Evolutionary conservation across 92 coral and sea anemone species (phyloP), one percentile per base, ranked within the genome.

Genomic region (Zoanthus gigantus): DNA sequence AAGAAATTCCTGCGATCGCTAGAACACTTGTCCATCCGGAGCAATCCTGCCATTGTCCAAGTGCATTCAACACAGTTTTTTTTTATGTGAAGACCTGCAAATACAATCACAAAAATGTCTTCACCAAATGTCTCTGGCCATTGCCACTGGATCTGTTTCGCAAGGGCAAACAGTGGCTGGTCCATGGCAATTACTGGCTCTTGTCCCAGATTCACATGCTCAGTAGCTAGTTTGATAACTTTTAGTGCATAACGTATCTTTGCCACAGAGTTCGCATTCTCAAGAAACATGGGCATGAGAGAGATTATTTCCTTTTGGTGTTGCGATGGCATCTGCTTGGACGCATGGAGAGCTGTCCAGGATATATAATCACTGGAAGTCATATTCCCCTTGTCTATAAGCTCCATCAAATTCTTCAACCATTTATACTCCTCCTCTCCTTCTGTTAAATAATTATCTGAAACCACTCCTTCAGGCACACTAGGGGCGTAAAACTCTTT

Each of bases 191-290:
- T 37, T 14, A 89, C 88, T 37, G 94, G 90, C 31, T 71, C 75
- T 34, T 88, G 90, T 16, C 89, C 90, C 54, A 90, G 92, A 72
- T 88, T 85, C 56, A 88, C 61, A 72, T 78, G 77, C 53, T 79
- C 61, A n/a, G 79, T 86, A 34, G 88, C 88, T 13, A 63, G 54
- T 85, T 79, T 77, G 71, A 91, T 32, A 0, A 85, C 78, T 50
- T 79, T 78, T 90, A 88, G 48, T 65, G 85, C 60, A 72, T 92
- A 92, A 13, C 75, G 72, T 14, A 91, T 91, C 89, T 73, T 91
- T 32, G 94, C 94, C 42, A 88, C 90, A 77, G 94, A 92, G 73
- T 88, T 87, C 11, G 90, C 85, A 48, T 88, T 85, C 79, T 92
- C 88, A 3, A 79, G 71, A 78, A 92, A 88, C 90, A 92, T 79